Base-by-base conservation (phyloP, 2,888 invertebrate genomes). In the Charanyca ferruginea region DNA sequence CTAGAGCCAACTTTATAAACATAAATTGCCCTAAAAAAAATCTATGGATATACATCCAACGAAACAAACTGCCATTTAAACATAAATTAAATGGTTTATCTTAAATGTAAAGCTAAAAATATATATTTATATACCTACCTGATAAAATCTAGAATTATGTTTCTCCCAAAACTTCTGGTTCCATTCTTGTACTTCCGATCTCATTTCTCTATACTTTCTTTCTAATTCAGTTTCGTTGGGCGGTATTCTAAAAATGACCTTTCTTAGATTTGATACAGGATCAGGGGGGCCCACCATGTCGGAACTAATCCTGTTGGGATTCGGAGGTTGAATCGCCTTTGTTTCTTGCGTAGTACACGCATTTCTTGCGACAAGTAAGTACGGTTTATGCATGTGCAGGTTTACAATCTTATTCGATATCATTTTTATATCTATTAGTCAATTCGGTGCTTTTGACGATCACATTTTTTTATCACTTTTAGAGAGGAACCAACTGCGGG, bases 281-380 rank as follows among this genome's bases (percentile, higher is more conserved):
- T 98, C 97, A 0, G 98, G 97, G 0, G 98, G 98, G 1, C 98
- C 98, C 55, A 98, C 97, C 94, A 97, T 96, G 87, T 98, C 97
- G 54, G 87, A 90, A 16, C 88, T 88, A 52, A 95, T 93, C 71
- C 89, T 91, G 57, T 84, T 90, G 0, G 94, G 92, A 73, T 94
- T 93, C 22, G 95, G 95, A 25, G 88, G 84, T 68, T 92, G 91
- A 51, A 90, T 84, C 2, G 90, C 87, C 71, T 93, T 93, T 1
- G 87, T 71, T 48, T 94, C 91, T 7, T 87, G 75, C 35, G 87
- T 85, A 13, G 90, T 89, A 73, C 89, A 90, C 8, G 85, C 84
- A 63, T 83, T 81, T 68, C 88, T 84, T 52, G 71, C 68, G 38
- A 83, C 13, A 32, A 79, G 51, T 22, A 81, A 44, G 62, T 76